phyloP scores from a whole-genome alignment of 2,888 invertebrate species.

The Plagodis dolabraria region DNA sequence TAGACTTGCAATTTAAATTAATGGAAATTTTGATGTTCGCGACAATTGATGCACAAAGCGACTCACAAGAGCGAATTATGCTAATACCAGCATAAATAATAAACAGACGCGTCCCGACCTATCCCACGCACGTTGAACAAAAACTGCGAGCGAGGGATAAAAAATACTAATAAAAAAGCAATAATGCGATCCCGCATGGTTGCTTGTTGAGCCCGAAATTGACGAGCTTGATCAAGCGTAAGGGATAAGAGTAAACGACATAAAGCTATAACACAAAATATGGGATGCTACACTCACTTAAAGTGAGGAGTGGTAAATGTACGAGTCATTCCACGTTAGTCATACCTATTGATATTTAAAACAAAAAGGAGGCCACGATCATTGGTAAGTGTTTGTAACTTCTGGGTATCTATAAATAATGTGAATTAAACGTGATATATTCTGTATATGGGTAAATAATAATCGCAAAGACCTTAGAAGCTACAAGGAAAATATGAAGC shows the following conservation, averaged over 20 bases:
- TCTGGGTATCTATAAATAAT: too few relatives aligned
- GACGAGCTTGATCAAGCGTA: slow-evolving; percentile 78
- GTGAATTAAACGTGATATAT: too few relatives aligned
- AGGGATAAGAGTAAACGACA: slow-evolving; percentile 44
- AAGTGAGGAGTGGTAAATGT: neutral
- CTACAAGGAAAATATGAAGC: too few relatives aligned
- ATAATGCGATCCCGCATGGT: slow-evolving; percentile 83
- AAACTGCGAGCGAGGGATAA: slow-evolving; percentile 77
- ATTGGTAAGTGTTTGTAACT: too few relatives aligned
- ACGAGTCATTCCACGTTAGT: slow-evolving; percentile 12
- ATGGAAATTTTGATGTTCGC: slow-evolving; percentile 46
- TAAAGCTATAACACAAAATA: slow-evolving; percentile 31
- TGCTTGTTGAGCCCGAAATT: slow-evolving; percentile 80
- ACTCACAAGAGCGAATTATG: slow-evolving; percentile 73
- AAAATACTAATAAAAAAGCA: slow-evolving; percentile 83
- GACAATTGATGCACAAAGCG: slow-evolving; percentile 68
- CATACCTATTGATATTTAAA: neutral
- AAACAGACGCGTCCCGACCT: slow-evolving; percentile 65
- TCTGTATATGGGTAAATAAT: too few relatives aligned
- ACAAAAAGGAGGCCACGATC: neutral
- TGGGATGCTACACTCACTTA: slow-evolving; percentile 19
- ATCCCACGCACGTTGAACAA: slow-evolving; percentile 80
- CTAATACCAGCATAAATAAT: slow-evolving; percentile 81
- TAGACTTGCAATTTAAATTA: slow-evolving; percentile 42
- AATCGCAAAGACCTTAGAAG: too few relatives aligned